Evolutionary conservation across 1,140 invertebrate species (phyloP), one percentile per base, ranked within the genome.

Genomic region (Oryzaephilus surinamensis): DNA sequence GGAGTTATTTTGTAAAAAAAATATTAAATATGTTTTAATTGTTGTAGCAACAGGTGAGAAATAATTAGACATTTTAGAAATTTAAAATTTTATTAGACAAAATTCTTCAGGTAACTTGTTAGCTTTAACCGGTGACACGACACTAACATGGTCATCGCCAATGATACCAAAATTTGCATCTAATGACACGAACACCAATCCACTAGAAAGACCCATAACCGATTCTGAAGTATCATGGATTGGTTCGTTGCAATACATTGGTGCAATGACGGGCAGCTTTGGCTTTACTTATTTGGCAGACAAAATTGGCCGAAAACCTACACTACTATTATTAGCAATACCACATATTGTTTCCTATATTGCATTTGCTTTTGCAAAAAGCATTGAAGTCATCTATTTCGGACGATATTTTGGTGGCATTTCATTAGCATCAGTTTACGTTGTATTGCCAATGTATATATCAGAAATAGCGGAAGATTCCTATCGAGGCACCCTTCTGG

Each of bases 171-270:
- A 36, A 36, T 10, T 36, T 7, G 10, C 16, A 8, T n/a, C n/a
- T n/a, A n/a, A n/a, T n/a, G n/a, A n/a, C n/a, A n/a, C n/a, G n/a
- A n/a, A n/a, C n/a, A 8, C 27, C 51, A 21, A 67, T 71, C 0
- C 66, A 75, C 10, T 58, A 74, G 35, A 36, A 0, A 61, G 61
- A 0, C 44, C 45, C 2, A 40, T 74, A 5, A 67, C 60, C 0
- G 14, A 41, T 0, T 67, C 73, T 3, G 63, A 84, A 50, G 62
- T 64, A 31, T 79, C 85, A 0, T 92, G 84, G 85, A 80, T 91
- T 38, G 82, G 79, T 0, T 84, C 83, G 0, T 58, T 91, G 5
- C 64, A 89, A 31, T 74, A 83, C 0, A 53, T 91, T 11, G 87
- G 86, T 10, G 82, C 85, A 12, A 67, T 86, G n/a, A 50, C 81